phyloP scores from a whole-genome alignment of 2,888 invertebrate genomes.

The Archips crataeganus region DNA sequence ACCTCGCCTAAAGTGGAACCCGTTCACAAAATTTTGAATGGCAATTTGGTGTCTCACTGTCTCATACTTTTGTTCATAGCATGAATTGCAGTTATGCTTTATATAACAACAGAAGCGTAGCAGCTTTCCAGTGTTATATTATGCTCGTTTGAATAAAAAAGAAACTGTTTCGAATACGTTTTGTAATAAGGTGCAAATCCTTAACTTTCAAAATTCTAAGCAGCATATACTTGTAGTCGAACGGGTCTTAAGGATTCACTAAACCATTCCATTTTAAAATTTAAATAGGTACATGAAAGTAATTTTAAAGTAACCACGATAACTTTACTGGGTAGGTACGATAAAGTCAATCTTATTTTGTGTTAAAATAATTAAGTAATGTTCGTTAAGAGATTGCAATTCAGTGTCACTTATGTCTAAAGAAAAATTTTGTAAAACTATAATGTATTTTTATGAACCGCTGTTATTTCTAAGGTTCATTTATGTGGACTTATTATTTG shows the following conservation, averaged over 20 bases:
- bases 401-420: neutral
- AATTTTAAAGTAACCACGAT: neutral
- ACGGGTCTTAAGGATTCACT: neutral
- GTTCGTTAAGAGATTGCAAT: neutral
- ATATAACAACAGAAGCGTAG: conserved; percentile 78
- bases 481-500: neutral
- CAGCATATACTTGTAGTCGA: too few species aligned
- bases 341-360: neutral
- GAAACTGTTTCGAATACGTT: conserved; percentile 52
- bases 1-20: conserved; percentile 81
- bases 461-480: neutral
- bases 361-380: conserved; percentile 4
- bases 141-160: conserved; percentile 62
- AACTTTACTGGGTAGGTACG: neutral
- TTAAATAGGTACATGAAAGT: neutral
- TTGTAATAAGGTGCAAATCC: conserved; percentile 59
- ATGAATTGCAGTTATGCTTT: conserved; percentile 81
- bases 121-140: conserved; percentile 70
- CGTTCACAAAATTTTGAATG: conserved; percentile 80
- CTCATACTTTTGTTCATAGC: conserved; percentile 73
- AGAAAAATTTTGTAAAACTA: neutral
- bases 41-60: conserved; percentile 74
- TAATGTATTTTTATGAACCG: neutral
- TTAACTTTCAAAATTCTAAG: conserved; percentile 55
- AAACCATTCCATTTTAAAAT: neutral